Evolutionary conservation across 2,113 vertebrate species (phyloP), one percentile per base, ranked within the genome.

Genomic region (Otus sunia): DNA sequence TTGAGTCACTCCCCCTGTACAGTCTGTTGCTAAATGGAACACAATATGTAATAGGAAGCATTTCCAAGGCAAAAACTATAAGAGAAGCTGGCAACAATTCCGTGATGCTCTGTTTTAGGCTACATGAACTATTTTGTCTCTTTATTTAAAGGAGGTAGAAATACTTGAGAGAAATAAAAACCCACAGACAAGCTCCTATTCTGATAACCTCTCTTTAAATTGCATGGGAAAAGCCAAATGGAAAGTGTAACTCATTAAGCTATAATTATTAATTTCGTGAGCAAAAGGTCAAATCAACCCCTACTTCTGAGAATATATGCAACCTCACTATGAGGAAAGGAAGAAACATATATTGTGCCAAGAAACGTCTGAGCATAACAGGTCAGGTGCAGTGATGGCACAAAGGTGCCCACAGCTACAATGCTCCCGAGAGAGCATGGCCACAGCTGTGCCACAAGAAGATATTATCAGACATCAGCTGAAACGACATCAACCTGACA

Each of bases 281-380:
- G 41, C 39, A 37, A 71, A 79, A 23, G 34, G 5, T 15, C 21
- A 66, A 41, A 29, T 45, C 18, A 41, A 14, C 8, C 19, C 36
- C 14, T 43, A 14, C 32, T 41, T 60, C 47, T 52, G 34, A 79
- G 15, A 69, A 39, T 4, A 39, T 12, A 45, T 12, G 18, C 30
- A 71, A 25, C 23, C 10, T 13, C 18, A 15, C 4, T 36, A n/a
- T 13, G 13, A 84, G 21, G 17, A 58, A 74, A 74, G 9, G 11
- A 68, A 6, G 25, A 89, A 81, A 64, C 20, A 60, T 8, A 36
- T 56, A 9, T 22, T 26, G 22, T 60, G 37, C 50, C 10, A 23
- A 80, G 27, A 45, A 64, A 36, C 1, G 0, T 10, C 62, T 67
- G 21, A 41, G 43, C 0, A 0, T 23, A 89, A 80, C 17, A 92